Evolutionary conservation across 2,113 vertebrate species (phyloP).

Genomic region (Scomber scombrus): DNA sequence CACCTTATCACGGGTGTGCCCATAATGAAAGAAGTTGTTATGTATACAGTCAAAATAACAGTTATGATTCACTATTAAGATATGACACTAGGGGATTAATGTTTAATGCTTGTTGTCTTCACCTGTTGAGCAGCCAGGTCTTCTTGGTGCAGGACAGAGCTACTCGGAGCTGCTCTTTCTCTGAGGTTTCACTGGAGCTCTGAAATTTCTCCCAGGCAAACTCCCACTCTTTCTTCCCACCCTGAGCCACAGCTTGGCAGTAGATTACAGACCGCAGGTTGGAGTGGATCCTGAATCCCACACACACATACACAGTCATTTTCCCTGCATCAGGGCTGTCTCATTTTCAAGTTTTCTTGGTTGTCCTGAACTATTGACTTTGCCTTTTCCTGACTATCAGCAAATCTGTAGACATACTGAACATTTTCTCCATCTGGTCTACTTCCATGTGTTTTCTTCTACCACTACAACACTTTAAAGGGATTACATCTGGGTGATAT

Average conservation of each 20-base stretch:
- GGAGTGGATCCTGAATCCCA: slow-evolving; percentile 84
- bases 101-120: neutral
- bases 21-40: neutral
- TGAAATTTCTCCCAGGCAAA: slow-evolving; percentile 87
- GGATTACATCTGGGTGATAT: neutral
- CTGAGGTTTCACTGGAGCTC: slow-evolving; percentile 72
- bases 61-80: neutral
- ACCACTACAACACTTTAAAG: neutral
- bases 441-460: neutral
- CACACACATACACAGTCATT: slow-evolving; percentile 21
- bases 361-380: neutral
- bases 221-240: slow-evolving; percentile 86
- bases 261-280: slow-evolving; percentile 90
- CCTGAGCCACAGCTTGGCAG: slow-evolving; percentile 89
- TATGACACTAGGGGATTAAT: neutral
- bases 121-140: slow-evolving; percentile 93
- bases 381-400: neutral
- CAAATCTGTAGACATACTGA: neutral
- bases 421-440: neutral
- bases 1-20: neutral
- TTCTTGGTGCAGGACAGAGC: slow-evolving; percentile 89
- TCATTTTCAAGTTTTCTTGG: slow-evolving; percentile 21
- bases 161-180: slow-evolving; percentile 86
- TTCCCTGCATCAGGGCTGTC: neutral
- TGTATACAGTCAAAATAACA: neutral